Percentiles rank a stretch among this genome's conserved stretches.
Conservation (phyloP, 2,113 vertebrate species). For the Paraplagusia blochii region DNA sequence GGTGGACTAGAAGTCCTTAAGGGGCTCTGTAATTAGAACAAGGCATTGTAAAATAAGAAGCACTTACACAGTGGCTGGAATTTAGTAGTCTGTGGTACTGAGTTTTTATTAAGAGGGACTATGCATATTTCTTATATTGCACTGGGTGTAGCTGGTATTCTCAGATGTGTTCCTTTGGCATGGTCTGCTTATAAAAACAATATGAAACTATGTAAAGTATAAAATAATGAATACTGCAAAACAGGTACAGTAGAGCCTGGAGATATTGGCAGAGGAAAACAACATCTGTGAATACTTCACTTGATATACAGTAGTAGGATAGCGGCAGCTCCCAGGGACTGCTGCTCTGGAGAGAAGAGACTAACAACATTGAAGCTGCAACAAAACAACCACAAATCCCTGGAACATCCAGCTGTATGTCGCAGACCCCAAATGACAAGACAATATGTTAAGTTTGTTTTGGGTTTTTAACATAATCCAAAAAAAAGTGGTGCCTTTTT, state of each 20-base stretch:
- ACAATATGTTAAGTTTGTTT: background rate
- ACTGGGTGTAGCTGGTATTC: background rate
- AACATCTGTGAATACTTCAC: conserved; percentile 36
- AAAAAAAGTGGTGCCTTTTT: background rate
- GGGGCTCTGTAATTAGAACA: conserved; percentile 9
- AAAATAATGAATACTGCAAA: conserved; percentile 14
- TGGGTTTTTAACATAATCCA: background rate
- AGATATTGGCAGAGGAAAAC: conserved; percentile 23
- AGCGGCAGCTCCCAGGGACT: conserved; percentile 35
- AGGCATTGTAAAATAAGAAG: background rate
- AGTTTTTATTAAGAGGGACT: no score
- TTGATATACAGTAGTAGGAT: conserved; percentile 41
- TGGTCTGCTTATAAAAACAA: background rate
- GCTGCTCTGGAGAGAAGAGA: conserved; percentile 24
- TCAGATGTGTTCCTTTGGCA: conserved; percentile 2
- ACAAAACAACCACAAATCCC: conserved; percentile 49
- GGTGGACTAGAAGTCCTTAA: conserved; percentile 8
- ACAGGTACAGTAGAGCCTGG: background rate
- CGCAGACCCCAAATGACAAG: conserved; percentile 8
- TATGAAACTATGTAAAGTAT: background rate
- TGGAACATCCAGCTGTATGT: conserved; percentile 27
- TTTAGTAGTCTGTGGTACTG: no score
- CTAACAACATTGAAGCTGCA: conserved; percentile 48
- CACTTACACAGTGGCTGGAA: conserved; percentile 10
- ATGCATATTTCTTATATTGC: no score